phyloP scores from a whole-genome alignment of 2,113 vertebrate genomes.

The Probosciger aterrimus region DNA sequence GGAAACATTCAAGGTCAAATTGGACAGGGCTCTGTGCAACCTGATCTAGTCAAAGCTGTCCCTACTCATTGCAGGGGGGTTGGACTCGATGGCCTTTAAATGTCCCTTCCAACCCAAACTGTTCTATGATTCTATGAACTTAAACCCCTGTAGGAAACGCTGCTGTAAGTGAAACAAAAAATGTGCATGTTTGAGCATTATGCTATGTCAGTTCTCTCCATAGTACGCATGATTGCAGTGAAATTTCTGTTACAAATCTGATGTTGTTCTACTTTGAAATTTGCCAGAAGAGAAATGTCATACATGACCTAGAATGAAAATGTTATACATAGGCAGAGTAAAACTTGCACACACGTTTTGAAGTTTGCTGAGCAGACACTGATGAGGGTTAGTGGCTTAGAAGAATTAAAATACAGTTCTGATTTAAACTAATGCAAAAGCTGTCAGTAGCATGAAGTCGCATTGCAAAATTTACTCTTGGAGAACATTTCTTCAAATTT shows the following conservation, averaged over 20 bases:
- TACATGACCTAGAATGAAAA: background rate
- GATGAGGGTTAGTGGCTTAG: background rate
- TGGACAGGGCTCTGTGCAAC: background rate
- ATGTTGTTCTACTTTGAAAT: background rate
- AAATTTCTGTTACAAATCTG: background rate
- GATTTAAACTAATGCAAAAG: background rate
- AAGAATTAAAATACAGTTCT: background rate
- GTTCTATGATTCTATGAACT: background rate
- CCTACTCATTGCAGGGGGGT: background rate
- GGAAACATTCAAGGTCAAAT: background rate
- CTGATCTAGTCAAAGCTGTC: background rate
- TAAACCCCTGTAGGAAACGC: background rate
- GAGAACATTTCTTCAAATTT: background rate
- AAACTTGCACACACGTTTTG: background rate
- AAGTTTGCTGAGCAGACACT: background rate
- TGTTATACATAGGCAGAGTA: background rate
- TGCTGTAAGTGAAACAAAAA: background rate
- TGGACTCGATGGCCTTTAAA: background rate
- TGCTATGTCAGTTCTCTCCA: background rate
- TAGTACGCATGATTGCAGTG: background rate
- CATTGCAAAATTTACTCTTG: background rate
- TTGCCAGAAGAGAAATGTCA: background rate
- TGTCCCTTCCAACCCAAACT: background rate
- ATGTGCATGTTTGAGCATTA: background rate
- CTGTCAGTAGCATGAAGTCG: background rate